A percentile compares a stretch with the other conserved stretches of the same genome.
Conservation (phyloP, 2,797 vertebrate species). For the Paedocypris micromegethes region DNA sequence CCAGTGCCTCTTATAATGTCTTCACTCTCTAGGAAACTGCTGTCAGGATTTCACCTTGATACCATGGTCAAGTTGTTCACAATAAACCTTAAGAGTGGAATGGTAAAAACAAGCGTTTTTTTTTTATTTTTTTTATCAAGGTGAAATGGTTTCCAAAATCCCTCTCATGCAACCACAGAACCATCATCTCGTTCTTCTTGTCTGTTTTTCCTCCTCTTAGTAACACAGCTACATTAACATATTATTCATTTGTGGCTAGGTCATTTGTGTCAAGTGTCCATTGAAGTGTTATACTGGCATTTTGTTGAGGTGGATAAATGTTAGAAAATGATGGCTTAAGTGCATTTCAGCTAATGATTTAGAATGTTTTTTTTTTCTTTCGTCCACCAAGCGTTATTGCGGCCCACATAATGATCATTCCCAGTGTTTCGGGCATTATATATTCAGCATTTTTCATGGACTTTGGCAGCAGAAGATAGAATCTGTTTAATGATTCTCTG, state of each 20-base stretch:
- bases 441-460: conserved; percentile 47
- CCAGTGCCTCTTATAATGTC: conserved; percentile 3
- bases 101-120: too few species aligned
- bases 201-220: too few species aligned
- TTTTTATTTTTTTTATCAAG: too few species aligned
- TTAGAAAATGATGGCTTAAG: background rate
- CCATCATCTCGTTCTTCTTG: too few species aligned
- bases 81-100: too few species aligned
- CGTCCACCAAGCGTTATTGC: conserved; percentile 29
- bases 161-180: too few species aligned
- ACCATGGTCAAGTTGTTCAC: background rate
- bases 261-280: conserved; percentile 13
- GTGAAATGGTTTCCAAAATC: too few species aligned
- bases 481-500: conserved; percentile 26
- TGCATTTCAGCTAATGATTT: background rate
- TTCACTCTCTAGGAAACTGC: background rate
- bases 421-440: conserved; percentile 54
- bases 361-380: conserved; percentile 33
- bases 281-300: conserved; percentile 10
- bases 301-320: background rate
- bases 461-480: conserved; percentile 40
- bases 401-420: conserved; percentile 37
- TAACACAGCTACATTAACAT: conserved; percentile 6
- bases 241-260: conserved; percentile 3
- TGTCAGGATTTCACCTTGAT: conserved; percentile 7